phyloP scores from a whole-genome alignment of 2,113 vertebrate species.

The Oreocharis arfaki region DNA sequence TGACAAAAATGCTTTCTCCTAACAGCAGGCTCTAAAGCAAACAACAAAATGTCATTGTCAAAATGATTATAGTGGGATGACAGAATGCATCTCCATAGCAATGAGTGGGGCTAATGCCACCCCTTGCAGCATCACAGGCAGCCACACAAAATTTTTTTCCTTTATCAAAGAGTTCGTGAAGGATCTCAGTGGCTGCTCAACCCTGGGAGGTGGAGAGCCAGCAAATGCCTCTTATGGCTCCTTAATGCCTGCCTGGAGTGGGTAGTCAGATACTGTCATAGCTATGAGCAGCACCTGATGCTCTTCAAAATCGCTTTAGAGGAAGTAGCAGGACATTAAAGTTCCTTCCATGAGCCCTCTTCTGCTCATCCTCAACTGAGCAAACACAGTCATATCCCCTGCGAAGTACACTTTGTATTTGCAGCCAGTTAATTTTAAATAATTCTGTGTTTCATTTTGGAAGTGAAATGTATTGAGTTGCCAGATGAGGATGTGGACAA shows the following conservation, averaged over 20 bases:
- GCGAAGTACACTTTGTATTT: not conserved
- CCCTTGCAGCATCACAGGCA: not conserved
- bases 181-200: not conserved
- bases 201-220: not conserved
- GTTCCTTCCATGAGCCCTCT: not conserved
- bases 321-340: not conserved
- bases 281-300: not conserved
- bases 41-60: not conserved
- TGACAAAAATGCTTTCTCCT: not conserved
- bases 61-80: not conserved
- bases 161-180: not conserved
- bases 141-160: not conserved
- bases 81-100: conserved; percentile 13
- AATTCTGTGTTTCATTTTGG: not conserved
- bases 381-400: not conserved
- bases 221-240: not conserved
- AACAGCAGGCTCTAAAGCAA: not conserved
- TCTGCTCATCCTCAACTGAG: not conserved
- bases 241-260: not conserved
- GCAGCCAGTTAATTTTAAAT: not conserved
- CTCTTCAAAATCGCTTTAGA: not conserved
- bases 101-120: not conserved
- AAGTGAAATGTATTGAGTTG: not conserved
- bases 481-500: not conserved
- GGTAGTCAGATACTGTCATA: not conserved